These are phyloP conservation scores for Rhopalosiphum nymphaeae DNA, from an alignment of 2,888 invertebrate genomes.

Conservation along the genomic window DNA sequence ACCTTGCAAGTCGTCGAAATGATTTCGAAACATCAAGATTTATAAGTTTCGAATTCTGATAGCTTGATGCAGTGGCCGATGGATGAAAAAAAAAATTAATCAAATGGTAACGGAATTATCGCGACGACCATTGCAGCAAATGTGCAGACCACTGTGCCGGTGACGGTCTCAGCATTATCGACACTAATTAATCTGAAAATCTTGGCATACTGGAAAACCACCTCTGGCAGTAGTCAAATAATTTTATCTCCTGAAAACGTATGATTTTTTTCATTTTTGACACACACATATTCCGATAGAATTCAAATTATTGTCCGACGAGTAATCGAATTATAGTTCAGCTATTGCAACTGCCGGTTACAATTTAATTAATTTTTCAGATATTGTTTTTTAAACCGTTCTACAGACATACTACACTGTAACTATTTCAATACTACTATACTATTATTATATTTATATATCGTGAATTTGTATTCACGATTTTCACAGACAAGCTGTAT, in stretches of 20 bases:
- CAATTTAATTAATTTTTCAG: not conserved
- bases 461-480: not conserved
- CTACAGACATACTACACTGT: not conserved
- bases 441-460: not conserved
- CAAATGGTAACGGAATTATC: conserved; percentile 19
- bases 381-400: not conserved
- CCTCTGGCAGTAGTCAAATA: not conserved
- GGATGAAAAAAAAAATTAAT: conserved; percentile 10
- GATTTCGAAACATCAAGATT: conserved; percentile 37
- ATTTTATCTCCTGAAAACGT: not conserved
- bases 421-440: not conserved
- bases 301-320: not conserved
- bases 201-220: not conserved
- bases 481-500: not conserved
- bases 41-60: conserved; percentile 4
- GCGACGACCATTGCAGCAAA: not conserved
- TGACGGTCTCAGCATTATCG: not conserved
- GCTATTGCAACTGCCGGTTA: too few species aligned
- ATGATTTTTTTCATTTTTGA: not conserved
- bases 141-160: not conserved
- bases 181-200: not conserved
- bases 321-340: not conserved
- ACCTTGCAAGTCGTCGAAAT: not conserved
- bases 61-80: not conserved
- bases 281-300: not conserved